Base-by-base conservation (phyloP, 2,888 invertebrate genomes). In the Oscheius sp. region DNA sequence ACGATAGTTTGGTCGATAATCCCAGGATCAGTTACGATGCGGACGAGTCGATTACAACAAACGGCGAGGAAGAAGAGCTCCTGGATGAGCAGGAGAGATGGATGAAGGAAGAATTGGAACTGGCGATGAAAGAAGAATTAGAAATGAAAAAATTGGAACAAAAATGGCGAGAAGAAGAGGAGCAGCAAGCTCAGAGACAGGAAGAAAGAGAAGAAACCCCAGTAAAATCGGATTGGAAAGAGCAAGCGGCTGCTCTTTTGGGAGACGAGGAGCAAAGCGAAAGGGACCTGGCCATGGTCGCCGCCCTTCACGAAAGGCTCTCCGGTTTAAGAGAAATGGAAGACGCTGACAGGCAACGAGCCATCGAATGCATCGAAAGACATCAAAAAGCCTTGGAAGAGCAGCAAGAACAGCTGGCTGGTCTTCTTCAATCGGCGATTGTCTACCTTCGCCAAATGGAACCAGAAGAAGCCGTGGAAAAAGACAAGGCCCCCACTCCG, bases 371-470 rank as follows among this genome's bases (percentile, higher is more conserved):
- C 53, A 85, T 85, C 35, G 81, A 84, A 46, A 69, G 80, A 52
- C 85, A 85, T 71, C 84, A 85, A 66, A 73, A 74, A 53, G 80
- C 76, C 27, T 76, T 84, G 18, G 83, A 85, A 66, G 73, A 79
- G 29, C 84, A 84, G 21, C 85, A 85, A 69, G 78, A 84, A 13
- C 79, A 84, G 63, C 73, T 85, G 63, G 80, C 81, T 58, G 72
- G 70, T 21, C 78, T 85, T 0, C 77, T 85, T 12, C 81, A 83
- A 56, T 76, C 77, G 7, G 84, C 85, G 1, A 84, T 85, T 45
- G 74, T 74, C 1, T 84, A 81, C 72, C 70, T 84, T n/a, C 70
- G 75, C 61, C 77, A 74, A 52, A 68, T 83, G 12, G 75, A 75
- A 3, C 55, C 72, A 12, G 59, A 64, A 2, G 71, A 71, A 6